Base-by-base conservation (phyloP, 1,140 invertebrate genomes). In the Pentalonia nigronervosa region DNA sequence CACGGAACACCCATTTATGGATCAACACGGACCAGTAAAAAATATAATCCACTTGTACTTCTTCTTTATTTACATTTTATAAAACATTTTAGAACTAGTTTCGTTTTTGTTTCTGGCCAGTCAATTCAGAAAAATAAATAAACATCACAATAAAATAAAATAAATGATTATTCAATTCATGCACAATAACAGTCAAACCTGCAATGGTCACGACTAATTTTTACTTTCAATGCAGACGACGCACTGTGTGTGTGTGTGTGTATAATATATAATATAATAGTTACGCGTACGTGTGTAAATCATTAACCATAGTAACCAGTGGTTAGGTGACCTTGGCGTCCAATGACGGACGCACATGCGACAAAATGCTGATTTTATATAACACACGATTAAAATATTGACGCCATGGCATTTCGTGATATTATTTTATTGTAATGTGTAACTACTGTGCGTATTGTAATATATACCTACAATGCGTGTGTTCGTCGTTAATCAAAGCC, bases 331-430 rank as follows among this genome's bases (percentile, higher is more conserved):
- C 90, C 67, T 91, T 81, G 67, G 45, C 34, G n/a, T 47, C 34
- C 67, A 36, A 47, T 91, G 60, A 91, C 90, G 30, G 67, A 91
- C 56, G 48, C 21, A 91, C 20, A 25, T 91, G 90, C 83, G 90
- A 91, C 90, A 81, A 91, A 76, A 91, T 81, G 67, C 17, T n/a
- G 45, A 81, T 91, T 91, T 91, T 50, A 81, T 91, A 34, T 81
- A 76, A n/a, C 30, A 41, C 30, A 87, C 45, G 25, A 87, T n/a
- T 45, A 87, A 41, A 41, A 41, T 47, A 48, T 48, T 47, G 41
- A 48, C 30, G 45, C 23, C 83, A 84, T 41, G 21, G 9, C 11
- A 84, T 41, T 84, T 84, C 36, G 45, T 25, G 84, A 47, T 45
- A 87, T 87, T 45, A 87, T 87, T 83, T 83, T 47, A n/a, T 87